Base-by-base conservation (phyloP, 2,888 invertebrate genomes). In the Macropis europaea region DNA sequence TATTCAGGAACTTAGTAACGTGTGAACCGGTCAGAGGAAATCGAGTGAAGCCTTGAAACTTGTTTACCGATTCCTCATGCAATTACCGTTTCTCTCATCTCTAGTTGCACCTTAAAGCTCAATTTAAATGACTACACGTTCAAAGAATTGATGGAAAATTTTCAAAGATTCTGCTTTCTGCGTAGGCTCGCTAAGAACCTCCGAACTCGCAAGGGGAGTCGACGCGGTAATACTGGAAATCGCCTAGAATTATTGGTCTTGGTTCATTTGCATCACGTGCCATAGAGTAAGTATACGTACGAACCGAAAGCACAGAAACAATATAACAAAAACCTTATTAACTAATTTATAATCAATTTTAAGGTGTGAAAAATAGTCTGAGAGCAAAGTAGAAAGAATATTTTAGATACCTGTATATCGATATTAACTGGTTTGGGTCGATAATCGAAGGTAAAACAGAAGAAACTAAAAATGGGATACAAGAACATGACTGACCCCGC, bases 221-320 rank as follows among this genome's bases (percentile, higher is more conserved):
- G 96, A 85, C 93, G 94, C 81, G 96, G 95, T 82, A 96, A 96
- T 91, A 93, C 95, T 90, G 96, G 95, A 81, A 97, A 97, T 92
- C 93, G 94, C 68, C 91, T 96, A 90, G 96, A 97, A 92, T 94
- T 96, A 90, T 93, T 95, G 86, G 96, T 97, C 42, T 93, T 97
- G 48, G 96, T 95, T 52, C 95, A 94, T 88, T 91, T 96, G 53
- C 95, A 96, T 90, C 96, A 95, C 95, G 96, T 96, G 76, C 96
- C 96, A 81, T 97, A 95, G 94, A 82, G 90, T 89, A 73, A 87
- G 85, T 86, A 56, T 32, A 3, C 2, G 11, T 11, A 11, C n/a
- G 15, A 38, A 2, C 7, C 1, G 1, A 7, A 2, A 30, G 9
- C 11, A 17, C 7, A 24, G 3, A 0, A 15, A 28, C 7, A 0